Evolutionary conservation across 2,113 vertebrate species (phyloP).

Genomic region (Oreochromis tanganicae): DNA sequence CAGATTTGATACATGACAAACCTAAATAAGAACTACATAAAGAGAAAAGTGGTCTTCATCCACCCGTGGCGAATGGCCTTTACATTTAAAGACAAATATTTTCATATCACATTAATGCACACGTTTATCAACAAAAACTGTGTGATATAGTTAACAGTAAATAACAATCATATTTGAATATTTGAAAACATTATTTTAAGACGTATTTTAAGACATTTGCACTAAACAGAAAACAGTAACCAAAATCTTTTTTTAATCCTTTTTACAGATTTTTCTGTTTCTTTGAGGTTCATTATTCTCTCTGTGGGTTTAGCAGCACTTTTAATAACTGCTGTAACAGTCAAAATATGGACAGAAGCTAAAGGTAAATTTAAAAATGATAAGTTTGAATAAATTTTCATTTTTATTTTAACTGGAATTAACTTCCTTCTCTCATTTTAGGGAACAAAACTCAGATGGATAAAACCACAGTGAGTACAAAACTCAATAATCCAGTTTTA

Average conservation of each 20-base stretch:
- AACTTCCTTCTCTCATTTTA: not conserved
- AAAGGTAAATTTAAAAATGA: not conserved
- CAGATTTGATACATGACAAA: no score
- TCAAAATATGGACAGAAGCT: not conserved
- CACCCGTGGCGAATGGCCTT: no score
- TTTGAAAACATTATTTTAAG: not conserved
- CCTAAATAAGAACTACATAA: no score
- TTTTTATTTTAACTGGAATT: not conserved
- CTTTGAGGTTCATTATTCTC: not conserved
- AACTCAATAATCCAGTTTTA: no score
- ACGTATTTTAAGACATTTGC: not conserved
- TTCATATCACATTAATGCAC: no score
- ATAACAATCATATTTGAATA: no score
- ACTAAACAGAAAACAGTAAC: not conserved
- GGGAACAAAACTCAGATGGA: not conserved
- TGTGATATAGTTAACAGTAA: no score
- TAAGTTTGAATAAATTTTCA: not conserved
- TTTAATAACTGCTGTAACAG: not conserved
- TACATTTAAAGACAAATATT: no score
- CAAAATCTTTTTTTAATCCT: not conserved
- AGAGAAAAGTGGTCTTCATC: no score
- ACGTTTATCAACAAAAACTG: no score
- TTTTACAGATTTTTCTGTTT: not conserved
- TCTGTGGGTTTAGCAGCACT: not conserved
- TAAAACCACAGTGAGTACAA: not conserved